Base-by-base conservation (phyloP, 2,888 invertebrate genomes). In the Melikaiella ostensackeni region DNA sequence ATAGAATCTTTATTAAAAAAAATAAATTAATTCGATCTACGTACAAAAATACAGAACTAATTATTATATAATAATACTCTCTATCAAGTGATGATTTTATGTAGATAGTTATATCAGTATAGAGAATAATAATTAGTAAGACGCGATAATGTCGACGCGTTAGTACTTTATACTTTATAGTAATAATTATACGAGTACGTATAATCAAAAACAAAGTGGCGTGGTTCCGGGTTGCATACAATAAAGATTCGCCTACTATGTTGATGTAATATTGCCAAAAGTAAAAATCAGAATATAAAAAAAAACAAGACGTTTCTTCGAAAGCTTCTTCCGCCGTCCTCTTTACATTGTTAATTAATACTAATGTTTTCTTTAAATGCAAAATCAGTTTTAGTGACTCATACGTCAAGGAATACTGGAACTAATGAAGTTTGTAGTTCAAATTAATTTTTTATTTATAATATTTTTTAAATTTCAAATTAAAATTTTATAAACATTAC, bases 1-100 rank as follows among this genome's bases (percentile, higher is more conserved):
- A 59, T 59, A 24, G 59, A 70, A 70, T 70, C 70, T 70, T 70
- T 70, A 89, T 89, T 89, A 89, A 88, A 89, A 89, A 89, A 89
- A 89, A 89, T 89, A 89, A 89, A 89, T 89, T 89, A 89, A 88
- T 88, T 88, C 87, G 86, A 82, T 89, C 86, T 89, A 89, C 86
- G 86, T 89, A 89, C 88, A 89, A 89, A 89, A 89, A 89, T 89
- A 89, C 89, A 89, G 84, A 86, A 86, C 85, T 88, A 86, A 87
- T 88, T 87, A 88, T 88, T 89, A 87, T 87, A 84, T 86, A 89
- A 89, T 89, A 89, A 89, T 89, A 89, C 89, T 89, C 87, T 89
- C 88, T 89, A 88, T 86, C 84, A 84, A 85, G 85, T 87, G 88
- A 87, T 87, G 86, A 84, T 88, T 85, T 85, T 78, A 83, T 82